Conservation (phyloP, 2,113 vertebrate genomes). For the Pterocles orientalis region DNA sequence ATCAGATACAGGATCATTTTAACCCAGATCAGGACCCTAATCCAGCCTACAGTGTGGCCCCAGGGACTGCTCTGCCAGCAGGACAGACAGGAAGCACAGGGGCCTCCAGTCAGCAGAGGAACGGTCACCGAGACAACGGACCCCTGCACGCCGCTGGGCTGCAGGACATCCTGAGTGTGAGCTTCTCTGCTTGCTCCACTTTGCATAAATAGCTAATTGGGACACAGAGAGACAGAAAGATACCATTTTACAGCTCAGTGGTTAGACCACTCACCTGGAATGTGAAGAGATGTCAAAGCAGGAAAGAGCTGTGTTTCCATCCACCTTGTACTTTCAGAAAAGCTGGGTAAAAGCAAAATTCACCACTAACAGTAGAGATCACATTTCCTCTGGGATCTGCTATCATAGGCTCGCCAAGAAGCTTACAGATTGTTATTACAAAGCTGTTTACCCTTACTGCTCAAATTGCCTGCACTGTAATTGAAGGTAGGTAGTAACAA, state of each 20-base stretch:
- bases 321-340: constrained; percentile 11
- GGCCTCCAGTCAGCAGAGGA: rapidly evolving
- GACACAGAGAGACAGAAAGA: neutral
- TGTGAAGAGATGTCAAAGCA: neutral
- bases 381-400: neutral
- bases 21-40: neutral
- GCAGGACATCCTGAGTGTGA: neutral
- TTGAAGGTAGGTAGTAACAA: neutral
- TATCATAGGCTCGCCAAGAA: neutral
- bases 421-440: neutral
- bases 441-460: neutral
- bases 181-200: neutral
- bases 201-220: constrained; percentile 19
- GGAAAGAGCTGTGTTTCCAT: neutral
- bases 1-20: neutral
- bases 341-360: constrained; percentile 1
- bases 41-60: neutral
- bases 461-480: neutral
- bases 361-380: neutral
- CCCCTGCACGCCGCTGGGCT: neutral
- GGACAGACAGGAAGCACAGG: neutral
- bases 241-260: neutral
- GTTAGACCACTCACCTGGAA: neutral
- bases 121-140: neutral
- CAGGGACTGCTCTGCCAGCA: neutral